Evolutionary conservation across 1,140 invertebrate species (phyloP), one percentile per base, ranked within the genome.

Genomic region (Panagrolaimus sp.): DNA sequence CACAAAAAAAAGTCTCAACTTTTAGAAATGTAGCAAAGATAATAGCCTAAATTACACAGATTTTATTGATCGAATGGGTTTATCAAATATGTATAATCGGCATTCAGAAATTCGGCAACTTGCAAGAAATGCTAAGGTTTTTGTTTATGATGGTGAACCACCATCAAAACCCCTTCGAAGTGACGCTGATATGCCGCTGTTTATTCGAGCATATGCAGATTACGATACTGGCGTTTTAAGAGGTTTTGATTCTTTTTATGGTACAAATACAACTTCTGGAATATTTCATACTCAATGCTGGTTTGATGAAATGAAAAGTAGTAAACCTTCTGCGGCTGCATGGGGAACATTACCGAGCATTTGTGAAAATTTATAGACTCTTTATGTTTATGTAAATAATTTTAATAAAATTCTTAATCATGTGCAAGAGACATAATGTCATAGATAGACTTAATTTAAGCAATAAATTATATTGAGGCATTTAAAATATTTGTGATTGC

Each of bases 21-120:
- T 67, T 38, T 23, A 67, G 66, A 67, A 25, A 25, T 67, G 66
- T n/a, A 31, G 20, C 20, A 23, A 61, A 13, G 66, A 67, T 27
- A 51, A 45, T 9, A 38, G n/a, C 16, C 11, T 63, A n/a, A 44
- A 44, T 23, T 67, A 67, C 48, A 31, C 16, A 23, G 48, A 61
- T 14, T 67, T 42, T 25, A 42, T 67, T 25, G 16, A 31, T 1
- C 9, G 46, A 25, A 23, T 67, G 25, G 23, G 48, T n/a, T 25
- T 67, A 0, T 38, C 27, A 23, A 46, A 64, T 20, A 67, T 67
- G 66, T 67, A 61, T 16, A 61, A 67, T 45, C 46, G 66, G 11
- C 66, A 67, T 23, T 63, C 47, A 5, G 66, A 67, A 67, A 61
- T 63, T 20, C 66, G 66, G 13, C 46, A 67, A 57, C n/a, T 67